Conservation (phyloP, 2,113 vertebrate genomes). For the Pseudorectes ferrugineus region DNA sequence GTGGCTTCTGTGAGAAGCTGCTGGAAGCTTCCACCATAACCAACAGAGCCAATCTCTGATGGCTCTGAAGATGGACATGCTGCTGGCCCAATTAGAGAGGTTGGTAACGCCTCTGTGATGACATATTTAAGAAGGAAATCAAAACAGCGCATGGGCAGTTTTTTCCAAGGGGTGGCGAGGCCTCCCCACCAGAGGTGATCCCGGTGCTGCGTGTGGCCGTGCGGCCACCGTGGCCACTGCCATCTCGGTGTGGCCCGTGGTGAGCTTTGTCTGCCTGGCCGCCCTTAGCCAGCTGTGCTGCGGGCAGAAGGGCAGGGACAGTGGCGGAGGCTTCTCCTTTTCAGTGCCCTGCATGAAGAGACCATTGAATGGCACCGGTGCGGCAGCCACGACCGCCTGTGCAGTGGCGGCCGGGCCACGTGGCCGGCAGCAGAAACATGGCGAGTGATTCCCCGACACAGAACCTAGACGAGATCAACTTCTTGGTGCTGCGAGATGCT, state of each 20-base stretch:
- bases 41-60: background rate
- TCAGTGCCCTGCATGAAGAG: accelerated
- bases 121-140: background rate
- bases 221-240: background rate
- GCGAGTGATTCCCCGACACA: background rate
- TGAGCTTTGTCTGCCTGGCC: background rate
- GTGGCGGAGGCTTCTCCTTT: background rate
- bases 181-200: accelerated
- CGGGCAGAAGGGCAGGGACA: background rate
- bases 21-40: background rate
- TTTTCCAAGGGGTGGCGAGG: background rate
- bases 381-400: accelerated
- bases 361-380: background rate
- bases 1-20: background rate
- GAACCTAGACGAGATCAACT: background rate
- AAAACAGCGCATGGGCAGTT: background rate
- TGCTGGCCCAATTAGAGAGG: background rate
- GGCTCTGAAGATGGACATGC: background rate
- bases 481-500: background rate
- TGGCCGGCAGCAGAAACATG: background rate
- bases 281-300: background rate
- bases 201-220: accelerated
- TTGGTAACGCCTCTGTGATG: background rate
- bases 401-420: accelerated
- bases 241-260: background rate